These are phyloP conservation scores for Rhinophrynus dorsalis DNA, from an alignment of 2,797 vertebrate species.

Conservation along the genomic window DNA sequence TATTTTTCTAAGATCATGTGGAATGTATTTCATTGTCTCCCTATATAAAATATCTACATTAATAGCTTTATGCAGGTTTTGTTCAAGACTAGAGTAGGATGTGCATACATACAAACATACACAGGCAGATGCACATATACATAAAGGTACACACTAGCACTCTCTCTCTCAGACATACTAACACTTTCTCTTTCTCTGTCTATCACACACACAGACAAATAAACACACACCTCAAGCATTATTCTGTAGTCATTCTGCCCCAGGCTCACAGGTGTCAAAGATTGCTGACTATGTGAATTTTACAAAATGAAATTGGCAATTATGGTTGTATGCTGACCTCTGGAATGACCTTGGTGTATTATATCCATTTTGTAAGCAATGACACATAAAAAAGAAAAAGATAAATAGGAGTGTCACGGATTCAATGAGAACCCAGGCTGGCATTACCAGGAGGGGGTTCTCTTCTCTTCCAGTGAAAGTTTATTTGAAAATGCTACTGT, in stretches of 20 bases:
- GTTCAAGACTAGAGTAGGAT: too few relatives aligned
- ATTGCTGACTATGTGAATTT: conserved; percentile 50
- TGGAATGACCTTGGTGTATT: conserved; percentile 51
- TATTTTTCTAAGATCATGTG: too few relatives aligned
- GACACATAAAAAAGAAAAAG: conserved; percentile 48
- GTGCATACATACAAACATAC: too few relatives aligned
- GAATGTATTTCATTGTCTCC: too few relatives aligned
- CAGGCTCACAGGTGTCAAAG: conserved; percentile 34
- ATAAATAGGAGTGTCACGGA: conserved; percentile 46
- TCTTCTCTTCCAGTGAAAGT: not conserved
- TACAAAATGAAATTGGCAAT: conserved; percentile 54
- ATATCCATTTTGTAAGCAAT: conserved; percentile 58
- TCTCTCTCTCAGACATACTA: not conserved
- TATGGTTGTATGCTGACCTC: conserved; percentile 50
- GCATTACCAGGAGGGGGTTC: not conserved
- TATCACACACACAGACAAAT: too few relatives aligned
- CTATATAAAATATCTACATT: too few relatives aligned
- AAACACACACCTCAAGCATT: too few relatives aligned
- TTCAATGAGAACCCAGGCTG: not conserved
- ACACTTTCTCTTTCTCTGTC: too few relatives aligned
- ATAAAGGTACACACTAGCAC: not conserved
- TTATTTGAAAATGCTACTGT: too few relatives aligned
- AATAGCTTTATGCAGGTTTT: too few relatives aligned
- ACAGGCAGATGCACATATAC: not conserved
- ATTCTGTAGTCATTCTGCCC: conserved; percentile 50